Percentiles rank a stretch among this genome's conserved stretches.
phyloP scores from a whole-genome alignment of 2,888 invertebrate species.

The Teinopalpus imperialis region DNA sequence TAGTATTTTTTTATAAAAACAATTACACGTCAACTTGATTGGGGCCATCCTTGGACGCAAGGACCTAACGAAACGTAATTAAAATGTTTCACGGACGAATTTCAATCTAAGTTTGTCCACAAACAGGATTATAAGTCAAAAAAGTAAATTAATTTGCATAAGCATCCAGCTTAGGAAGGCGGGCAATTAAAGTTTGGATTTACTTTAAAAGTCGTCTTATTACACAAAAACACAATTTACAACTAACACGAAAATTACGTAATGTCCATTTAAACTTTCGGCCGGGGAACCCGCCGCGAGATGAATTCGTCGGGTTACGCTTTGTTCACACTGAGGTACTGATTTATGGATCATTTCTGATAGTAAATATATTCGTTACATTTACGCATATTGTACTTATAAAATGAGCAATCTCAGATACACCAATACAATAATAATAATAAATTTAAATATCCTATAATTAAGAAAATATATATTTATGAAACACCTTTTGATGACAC shows the following conservation, averaged over 20 bases:
- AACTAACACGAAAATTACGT: slow-evolving; percentile 60
- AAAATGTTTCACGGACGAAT: slow-evolving; percentile 13
- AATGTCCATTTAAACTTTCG: slow-evolving; percentile 64
- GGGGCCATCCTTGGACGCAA: no score
- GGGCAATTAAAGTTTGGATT: slow-evolving; percentile 59
- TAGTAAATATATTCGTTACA: no score
- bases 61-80: no score
- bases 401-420: no score
- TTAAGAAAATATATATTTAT: no score
- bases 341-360: no score
- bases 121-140: slow-evolving; percentile 15
- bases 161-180: slow-evolving; percentile 29
- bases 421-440: no score
- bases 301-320: slow-evolving; percentile 38
- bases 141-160: slow-evolving; percentile 24
- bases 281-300: slow-evolving; percentile 30
- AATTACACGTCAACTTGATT: no score
- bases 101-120: slow-evolving; percentile 22
- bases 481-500: no score
- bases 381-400: no score
- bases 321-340: slow-evolving; percentile 28
- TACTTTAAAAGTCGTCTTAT: slow-evolving; percentile 67
- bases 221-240: slow-evolving; percentile 64
- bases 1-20: no score
- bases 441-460: no score